Percentiles rank a stretch among this genome's conserved stretches.
phyloP scores from a whole-genome alignment of 2,113 vertebrate genomes.

The Bolborhynchus lineola region DNA sequence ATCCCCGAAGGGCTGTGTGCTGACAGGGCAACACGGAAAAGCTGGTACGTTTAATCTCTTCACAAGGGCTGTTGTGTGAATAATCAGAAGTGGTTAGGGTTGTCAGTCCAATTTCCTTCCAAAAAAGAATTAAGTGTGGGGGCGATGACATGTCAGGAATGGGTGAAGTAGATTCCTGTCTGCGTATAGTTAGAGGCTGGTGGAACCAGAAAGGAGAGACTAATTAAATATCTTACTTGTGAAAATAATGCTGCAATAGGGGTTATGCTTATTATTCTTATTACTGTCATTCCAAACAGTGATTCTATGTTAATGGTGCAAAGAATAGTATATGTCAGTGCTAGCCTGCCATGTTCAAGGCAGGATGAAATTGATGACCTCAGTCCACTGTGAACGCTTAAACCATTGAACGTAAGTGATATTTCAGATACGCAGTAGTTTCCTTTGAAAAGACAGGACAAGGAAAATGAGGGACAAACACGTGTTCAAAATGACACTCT shows the following conservation, averaged over 20 bases:
- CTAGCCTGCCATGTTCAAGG: not conserved
- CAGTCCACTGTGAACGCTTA: not conserved
- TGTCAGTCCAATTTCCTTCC: slow-evolving; percentile 35
- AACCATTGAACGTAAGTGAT: not conserved
- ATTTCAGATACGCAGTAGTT: not conserved
- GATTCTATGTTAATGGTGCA: not conserved
- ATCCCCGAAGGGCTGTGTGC: slow-evolving; percentile 2
- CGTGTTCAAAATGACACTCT: not conserved
- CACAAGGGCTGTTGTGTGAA: slow-evolving; percentile 20
- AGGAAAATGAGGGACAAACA: not conserved
- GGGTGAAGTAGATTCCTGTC: not conserved
- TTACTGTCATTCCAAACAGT: not conserved
- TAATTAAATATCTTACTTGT: not conserved
- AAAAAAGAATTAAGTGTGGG: slow-evolving; percentile 4
- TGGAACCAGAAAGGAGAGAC: not conserved
- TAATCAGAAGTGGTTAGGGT: slow-evolving; percentile 36
- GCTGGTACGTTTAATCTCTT: slow-evolving; percentile 16
- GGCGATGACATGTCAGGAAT: not conserved
- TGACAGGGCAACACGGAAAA: slow-evolving; percentile 15
- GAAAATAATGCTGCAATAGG: not conserved
- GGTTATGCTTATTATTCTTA: not conserved
- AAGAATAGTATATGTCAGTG: not conserved
- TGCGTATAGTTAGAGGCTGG: not conserved
- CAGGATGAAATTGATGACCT: not conserved
- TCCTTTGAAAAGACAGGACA: not conserved